Evolutionary conservation across 2,113 vertebrate genomes (phyloP).

Genomic region (Xerus inauris): DNA sequence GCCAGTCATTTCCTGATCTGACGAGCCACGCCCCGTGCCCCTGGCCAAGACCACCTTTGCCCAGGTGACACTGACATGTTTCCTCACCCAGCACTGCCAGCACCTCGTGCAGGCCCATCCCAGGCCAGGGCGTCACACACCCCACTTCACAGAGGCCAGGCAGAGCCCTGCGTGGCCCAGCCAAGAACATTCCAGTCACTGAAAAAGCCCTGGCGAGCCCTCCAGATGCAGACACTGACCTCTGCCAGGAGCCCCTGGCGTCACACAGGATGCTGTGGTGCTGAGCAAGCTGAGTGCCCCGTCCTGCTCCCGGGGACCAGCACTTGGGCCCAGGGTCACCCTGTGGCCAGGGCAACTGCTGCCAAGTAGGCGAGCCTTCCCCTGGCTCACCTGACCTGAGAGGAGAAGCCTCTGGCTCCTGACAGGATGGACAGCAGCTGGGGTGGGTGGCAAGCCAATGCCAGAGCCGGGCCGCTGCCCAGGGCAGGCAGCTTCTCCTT

Average conservation of each 20-base stretch:
- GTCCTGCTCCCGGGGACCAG: neutral
- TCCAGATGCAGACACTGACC: too few relatives aligned
- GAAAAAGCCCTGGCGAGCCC: neutral
- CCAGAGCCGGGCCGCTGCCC: neutral
- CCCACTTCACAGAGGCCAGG: neutral
- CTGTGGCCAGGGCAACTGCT: neutral
- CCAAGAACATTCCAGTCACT: neutral
- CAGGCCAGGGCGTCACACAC: neutral
- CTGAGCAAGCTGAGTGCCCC: neutral
- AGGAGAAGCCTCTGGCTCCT: neutral
- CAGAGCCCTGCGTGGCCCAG: fast-evolving
- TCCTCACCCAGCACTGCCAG: fast-evolving
- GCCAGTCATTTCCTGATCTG: neutral
- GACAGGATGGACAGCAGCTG: fast-evolving
- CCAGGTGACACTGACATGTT: neutral
- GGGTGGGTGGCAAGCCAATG: neutral
- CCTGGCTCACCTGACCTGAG: neutral
- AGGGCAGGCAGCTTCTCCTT: neutral
- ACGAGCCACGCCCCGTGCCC: fast-evolving
- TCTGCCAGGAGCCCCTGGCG: too few relatives aligned
- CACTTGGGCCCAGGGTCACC: neutral
- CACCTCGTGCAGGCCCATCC: neutral
- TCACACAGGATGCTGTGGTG: neutral
- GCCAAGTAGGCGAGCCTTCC: too few relatives aligned
- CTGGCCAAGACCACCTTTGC: neutral